Evolutionary conservation across 2,113 vertebrate species (phyloP).

Genomic region (Donacobius atricapilla): DNA sequence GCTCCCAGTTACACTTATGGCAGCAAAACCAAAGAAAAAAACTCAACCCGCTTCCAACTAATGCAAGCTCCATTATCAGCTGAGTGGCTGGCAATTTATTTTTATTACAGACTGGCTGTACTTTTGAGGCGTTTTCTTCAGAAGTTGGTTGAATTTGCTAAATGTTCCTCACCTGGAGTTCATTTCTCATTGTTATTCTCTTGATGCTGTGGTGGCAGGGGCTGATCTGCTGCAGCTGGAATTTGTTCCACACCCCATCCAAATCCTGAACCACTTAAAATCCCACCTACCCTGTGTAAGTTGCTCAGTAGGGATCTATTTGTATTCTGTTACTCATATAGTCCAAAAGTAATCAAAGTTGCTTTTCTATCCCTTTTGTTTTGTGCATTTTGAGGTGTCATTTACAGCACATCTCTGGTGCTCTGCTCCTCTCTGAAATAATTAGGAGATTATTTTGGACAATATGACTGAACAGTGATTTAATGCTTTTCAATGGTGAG

Average conservation of each 20-base stretch:
- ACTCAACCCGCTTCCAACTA: not conserved
- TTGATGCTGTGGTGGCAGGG: not conserved
- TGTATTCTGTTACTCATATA: not conserved
- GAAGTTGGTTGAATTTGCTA: not conserved
- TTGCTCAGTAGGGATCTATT: not conserved
- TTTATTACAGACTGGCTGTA: not conserved
- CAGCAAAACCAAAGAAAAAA: not conserved
- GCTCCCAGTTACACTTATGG: not conserved
- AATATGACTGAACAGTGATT: slow-evolving; percentile 58
- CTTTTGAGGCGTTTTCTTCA: not conserved
- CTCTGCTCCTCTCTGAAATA: slow-evolving; percentile 35
- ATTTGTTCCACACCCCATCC: not conserved
- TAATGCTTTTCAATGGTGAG: slow-evolving; percentile 67
- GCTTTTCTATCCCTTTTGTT: not conserved
- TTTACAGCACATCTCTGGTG: not conserved
- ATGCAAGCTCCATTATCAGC: not conserved
- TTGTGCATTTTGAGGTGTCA: not conserved
- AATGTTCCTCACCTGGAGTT: not conserved
- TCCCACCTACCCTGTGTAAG: not conserved
- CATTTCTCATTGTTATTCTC: not conserved
- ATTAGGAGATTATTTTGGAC: slow-evolving; percentile 64
- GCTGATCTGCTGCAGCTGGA: not conserved
- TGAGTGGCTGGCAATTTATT: not conserved
- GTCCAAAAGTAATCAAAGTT: not conserved
- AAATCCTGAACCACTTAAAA: not conserved